phyloP scores from a whole-genome alignment of 2,113 vertebrate species.

The Elephantulus edwardii region DNA sequence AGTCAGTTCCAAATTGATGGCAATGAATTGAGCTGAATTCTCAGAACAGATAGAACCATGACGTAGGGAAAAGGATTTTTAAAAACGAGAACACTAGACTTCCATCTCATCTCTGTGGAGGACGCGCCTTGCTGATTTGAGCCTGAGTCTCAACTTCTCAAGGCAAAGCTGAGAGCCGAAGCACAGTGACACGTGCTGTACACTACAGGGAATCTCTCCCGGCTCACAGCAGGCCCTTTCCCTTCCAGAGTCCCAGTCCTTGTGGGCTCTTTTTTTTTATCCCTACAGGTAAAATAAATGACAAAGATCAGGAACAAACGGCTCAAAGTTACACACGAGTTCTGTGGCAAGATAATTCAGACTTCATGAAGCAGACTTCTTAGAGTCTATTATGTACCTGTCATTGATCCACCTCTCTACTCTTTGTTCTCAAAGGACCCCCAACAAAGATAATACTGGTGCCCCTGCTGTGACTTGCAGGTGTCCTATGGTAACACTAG shows the following conservation, averaged over 20 bases:
- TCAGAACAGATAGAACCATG: neutral
- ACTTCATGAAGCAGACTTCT: neutral
- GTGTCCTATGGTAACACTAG: neutral
- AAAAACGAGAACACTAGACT: neutral
- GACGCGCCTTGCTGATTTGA: neutral
- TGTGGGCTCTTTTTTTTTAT: neutral
- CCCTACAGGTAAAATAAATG: neutral
- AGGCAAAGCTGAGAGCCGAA: neutral
- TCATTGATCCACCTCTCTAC: neutral
- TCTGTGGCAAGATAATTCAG: slow-evolving; percentile 18
- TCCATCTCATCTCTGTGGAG: neutral
- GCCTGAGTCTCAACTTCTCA: neutral
- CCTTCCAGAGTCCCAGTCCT: neutral
- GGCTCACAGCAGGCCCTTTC: neutral
- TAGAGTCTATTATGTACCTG: neutral
- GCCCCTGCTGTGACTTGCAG: neutral
- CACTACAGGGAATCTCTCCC: neutral
- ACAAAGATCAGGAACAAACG: slow-evolving; percentile 44
- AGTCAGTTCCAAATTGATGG: no score
- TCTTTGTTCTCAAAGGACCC: neutral
- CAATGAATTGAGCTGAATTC: no score
- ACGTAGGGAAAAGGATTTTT: neutral
- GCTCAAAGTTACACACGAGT: neutral
- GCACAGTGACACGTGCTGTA: neutral
- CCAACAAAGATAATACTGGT: neutral